These are phyloP conservation scores for Ochropleura leucogaster DNA, from an alignment of 2,888 invertebrate species.

Conservation along the genomic window DNA sequence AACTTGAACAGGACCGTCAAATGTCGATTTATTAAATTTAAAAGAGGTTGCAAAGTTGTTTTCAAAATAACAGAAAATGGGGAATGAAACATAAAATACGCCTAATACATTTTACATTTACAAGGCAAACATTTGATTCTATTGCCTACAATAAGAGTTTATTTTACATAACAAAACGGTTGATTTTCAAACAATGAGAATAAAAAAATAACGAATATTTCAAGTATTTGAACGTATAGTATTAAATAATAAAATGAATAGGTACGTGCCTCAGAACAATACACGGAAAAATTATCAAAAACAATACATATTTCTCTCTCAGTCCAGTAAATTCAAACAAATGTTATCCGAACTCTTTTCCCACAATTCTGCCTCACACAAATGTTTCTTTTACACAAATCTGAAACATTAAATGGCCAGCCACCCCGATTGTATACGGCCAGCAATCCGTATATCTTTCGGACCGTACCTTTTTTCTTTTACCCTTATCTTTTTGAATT, in stretches of 20 bases:
- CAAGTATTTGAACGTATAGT: constrained; percentile 3
- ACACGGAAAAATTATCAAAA: constrained; percentile 5
- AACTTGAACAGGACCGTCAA: neutral
- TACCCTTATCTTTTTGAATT: constrained; percentile 59
- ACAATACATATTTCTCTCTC: constrained; percentile 4
- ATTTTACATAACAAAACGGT: constrained; percentile 10
- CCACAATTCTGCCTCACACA: constrained; percentile 27
- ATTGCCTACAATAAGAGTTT: neutral
- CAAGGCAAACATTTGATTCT: constrained; percentile 3
- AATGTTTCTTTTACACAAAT: constrained; percentile 58
- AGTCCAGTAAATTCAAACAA: constrained; percentile 37
- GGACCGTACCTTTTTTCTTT: constrained; percentile 52
- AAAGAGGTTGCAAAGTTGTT: neutral
- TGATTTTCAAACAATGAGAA: neutral
- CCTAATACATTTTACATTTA: constrained; percentile 9
- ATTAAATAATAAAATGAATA: constrained; percentile 5
- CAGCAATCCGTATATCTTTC: constrained; percentile 58
- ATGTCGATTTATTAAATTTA: neutral
- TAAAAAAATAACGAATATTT: constrained; percentile 2
- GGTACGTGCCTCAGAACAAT: constrained; percentile 3
- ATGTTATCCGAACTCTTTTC: constrained; percentile 33
- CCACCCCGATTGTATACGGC: constrained; percentile 57
- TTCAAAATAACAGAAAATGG: neutral
- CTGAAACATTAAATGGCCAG: constrained; percentile 57
- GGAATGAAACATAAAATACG: neutral